Evolutionary conservation across 2,797 vertebrate genomes (phyloP).

Genomic region (Cynodonichthys magdalenae): DNA sequence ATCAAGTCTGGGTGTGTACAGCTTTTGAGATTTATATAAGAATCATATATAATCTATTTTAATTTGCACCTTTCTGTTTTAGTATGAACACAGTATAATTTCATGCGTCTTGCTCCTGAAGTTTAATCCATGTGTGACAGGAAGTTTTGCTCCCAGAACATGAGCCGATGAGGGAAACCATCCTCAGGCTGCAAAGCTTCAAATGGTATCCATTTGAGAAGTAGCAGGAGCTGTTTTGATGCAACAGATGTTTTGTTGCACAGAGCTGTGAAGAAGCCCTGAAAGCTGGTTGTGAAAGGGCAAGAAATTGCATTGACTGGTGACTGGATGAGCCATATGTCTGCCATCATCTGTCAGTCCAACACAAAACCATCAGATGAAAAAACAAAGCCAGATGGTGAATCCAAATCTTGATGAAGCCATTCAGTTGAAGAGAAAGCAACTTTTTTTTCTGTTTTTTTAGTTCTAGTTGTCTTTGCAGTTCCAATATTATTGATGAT

Average conservation of each 20-base stretch:
- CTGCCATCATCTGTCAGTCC: background rate
- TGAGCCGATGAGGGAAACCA: background rate
- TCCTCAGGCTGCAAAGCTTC: background rate
- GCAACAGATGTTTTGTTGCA: conserved; percentile 16
- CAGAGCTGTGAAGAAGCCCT: background rate
- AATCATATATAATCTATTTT: background rate
- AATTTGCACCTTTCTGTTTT: background rate
- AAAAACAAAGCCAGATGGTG: background rate
- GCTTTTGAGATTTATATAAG: background rate
- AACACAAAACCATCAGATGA: background rate
- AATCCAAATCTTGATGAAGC: background rate
- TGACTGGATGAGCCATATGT: conserved; percentile 6
- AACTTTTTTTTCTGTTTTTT: background rate
- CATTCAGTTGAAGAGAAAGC: background rate
- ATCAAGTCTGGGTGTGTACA: background rate
- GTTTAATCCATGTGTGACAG: background rate
- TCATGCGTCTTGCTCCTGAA: background rate
- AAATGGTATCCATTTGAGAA: conserved; percentile 1
- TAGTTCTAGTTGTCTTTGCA: background rate
- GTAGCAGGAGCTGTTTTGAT: background rate
- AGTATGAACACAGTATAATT: background rate
- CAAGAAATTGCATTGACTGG: conserved; percentile 1
- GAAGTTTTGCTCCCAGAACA: background rate
- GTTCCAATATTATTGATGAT: no score
- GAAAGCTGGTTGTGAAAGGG: background rate